phyloP scores from a whole-genome alignment of 2,113 vertebrate genomes.

The Thalassarche chlororhynchos region DNA sequence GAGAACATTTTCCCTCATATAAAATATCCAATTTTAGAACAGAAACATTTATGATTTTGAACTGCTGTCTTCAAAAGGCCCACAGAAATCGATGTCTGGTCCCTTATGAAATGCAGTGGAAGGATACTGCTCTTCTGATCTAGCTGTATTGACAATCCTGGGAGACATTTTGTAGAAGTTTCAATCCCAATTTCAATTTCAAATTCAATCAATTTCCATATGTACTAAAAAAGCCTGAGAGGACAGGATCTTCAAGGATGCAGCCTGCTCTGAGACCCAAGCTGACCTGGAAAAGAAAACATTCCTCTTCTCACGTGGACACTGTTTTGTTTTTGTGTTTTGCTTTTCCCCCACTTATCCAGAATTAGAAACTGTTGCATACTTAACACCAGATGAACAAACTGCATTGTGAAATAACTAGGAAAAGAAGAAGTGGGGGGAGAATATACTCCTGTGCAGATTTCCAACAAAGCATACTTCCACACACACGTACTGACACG shows the following conservation, averaged over 20 bases:
- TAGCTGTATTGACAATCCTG: neutral
- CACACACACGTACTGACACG: neutral
- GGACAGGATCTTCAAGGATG: neutral
- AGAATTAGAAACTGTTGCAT: conserved; percentile 18
- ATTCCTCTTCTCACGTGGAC: too few species aligned
- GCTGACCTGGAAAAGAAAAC: neutral
- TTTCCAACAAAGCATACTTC: neutral
- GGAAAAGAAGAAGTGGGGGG: neutral
- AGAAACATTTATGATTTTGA: neutral
- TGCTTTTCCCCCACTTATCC: neutral
- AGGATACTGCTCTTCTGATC: neutral
- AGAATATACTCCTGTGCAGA: neutral
- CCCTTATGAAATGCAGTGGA: neutral
- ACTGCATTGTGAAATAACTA: neutral
- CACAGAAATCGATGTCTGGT: neutral
- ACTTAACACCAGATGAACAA: neutral
- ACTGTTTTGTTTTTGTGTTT: neutral
- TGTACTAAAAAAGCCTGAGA: neutral
- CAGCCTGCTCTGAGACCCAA: neutral
- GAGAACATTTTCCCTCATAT: neutral
- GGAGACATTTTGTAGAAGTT: neutral
- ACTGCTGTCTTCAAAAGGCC: neutral
- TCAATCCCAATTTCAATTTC: neutral
- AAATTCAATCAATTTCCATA: neutral
- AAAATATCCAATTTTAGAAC: neutral